phyloP scores from a whole-genome alignment of 2,888 invertebrate species.

The Tenthredo notha region DNA sequence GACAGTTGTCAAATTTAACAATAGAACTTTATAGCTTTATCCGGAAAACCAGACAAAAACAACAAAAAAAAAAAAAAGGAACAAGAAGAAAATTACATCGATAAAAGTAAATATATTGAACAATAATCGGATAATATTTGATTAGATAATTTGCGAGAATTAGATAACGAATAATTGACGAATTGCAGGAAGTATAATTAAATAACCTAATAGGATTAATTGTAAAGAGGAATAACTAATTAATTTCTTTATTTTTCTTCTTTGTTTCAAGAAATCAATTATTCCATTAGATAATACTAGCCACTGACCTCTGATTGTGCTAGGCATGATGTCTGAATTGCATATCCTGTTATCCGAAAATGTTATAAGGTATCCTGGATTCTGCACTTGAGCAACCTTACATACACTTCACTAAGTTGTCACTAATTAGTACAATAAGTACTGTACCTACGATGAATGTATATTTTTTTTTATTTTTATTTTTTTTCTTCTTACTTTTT shows the following conservation, averaged over 20 bases:
- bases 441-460: background rate
- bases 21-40: background rate
- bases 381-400: slow-evolving; percentile 51
- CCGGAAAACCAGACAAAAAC: too few species aligned
- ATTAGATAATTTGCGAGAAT: background rate
- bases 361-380: slow-evolving; percentile 54
- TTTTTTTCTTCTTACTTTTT: too few species aligned
- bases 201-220: background rate
- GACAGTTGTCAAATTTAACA: background rate
- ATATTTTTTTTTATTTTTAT: too few species aligned
- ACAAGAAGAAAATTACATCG: too few species aligned
- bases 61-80: too few species aligned
- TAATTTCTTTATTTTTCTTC: background rate
- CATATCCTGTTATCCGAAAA: slow-evolving; percentile 75
- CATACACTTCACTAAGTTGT: slow-evolving; percentile 42
- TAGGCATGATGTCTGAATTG: slow-evolving; percentile 76
- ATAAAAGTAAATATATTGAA: too few species aligned
- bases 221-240: background rate
- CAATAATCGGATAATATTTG: background rate
- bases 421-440: slow-evolving; percentile 39
- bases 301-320: slow-evolving; percentile 76
- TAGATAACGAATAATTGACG: background rate
- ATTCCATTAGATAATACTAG: background rate
- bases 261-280: background rate
- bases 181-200: background rate